Base-by-base conservation (phyloP, 2,797 vertebrate species). In the Luscinia luscinia region DNA sequence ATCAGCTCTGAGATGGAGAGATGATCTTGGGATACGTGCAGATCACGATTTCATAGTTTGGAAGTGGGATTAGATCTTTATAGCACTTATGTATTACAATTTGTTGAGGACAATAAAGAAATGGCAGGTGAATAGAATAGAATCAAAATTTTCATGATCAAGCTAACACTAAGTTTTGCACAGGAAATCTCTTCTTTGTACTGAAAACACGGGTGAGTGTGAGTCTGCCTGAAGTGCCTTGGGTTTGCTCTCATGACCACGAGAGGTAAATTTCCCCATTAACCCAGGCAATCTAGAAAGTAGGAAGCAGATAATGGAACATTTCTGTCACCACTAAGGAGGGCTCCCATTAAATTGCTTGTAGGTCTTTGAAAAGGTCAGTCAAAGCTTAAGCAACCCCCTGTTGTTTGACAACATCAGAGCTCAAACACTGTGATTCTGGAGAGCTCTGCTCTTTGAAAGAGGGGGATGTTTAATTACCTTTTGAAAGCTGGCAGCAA, bases 391-490 rank as follows among this genome's bases (percentile, higher is more conserved):
- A 94, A 96, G 93, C 87, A 93, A 93, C 94, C 91, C 96, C 96
- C 94, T 90, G 93, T 96, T 96, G 95, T 94, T 97, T 96, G 90
- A 96, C 95, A 96, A 96, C 94, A 95, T 87, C 91, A 96, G 96
- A 96, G 90, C 94, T 96, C 84, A 84, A 87, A 95, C 54, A 21
- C 93, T 4, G 41, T 30, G 41, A 67, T 96, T 78, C 80, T 92
- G 93, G 70, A 93, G 87, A 95, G 54, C 72, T 82, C 51, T 49
- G 68, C 95, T 84, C 97, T 98, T 98, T 98, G 97, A 98, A 97
- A 96, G 68, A 85, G 86, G 81, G 97, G 96, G 97, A 97, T 97
- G 97, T 97, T 97, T 97, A 97, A 96, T 97, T 97, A 96, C 96
- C 97, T 98, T 97, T 96, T 96, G 95, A 97, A 97, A 97, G 81